These are phyloP conservation scores for Leptinotarsa texana DNA, from an alignment of 1,140 invertebrate genomes.

Conservation along the genomic window DNA sequence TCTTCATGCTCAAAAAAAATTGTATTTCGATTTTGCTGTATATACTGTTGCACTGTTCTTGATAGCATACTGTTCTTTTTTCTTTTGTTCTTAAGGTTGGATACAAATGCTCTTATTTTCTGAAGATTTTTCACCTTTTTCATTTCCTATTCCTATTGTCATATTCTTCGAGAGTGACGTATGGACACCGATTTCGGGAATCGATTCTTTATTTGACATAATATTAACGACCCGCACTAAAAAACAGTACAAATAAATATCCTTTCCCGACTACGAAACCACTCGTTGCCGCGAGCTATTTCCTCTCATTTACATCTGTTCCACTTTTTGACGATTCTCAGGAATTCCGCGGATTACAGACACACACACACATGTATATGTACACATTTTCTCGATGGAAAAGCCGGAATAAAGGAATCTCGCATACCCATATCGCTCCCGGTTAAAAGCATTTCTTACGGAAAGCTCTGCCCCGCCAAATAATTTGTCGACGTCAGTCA, in stretches of 20 bases:
- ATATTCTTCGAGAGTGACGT: too few relatives aligned
- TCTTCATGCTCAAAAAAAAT: too few relatives aligned
- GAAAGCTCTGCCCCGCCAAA: not conserved
- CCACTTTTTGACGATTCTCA: not conserved
- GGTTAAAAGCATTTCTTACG: slow-evolving; percentile 5
- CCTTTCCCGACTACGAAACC: not conserved
- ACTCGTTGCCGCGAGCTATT: not conserved
- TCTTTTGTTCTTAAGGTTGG: too few relatives aligned
- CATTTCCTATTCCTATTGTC: too few relatives aligned
- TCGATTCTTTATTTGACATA: too few relatives aligned
- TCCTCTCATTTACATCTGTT: slow-evolving; percentile 1
- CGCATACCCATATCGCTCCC: not conserved
- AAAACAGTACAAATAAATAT: not conserved
- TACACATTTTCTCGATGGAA: slow-evolving; percentile 1
- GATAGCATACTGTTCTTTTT: too few relatives aligned
- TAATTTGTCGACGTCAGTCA: slow-evolving; percentile 20
- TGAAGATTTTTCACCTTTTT: too few relatives aligned
- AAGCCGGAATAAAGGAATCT: not conserved
- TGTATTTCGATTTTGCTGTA: too few relatives aligned
- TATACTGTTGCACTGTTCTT: too few relatives aligned
- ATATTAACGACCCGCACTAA: not conserved
- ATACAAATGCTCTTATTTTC: too few relatives aligned
- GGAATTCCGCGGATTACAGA: slow-evolving; percentile 7
- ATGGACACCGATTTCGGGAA: too few relatives aligned
- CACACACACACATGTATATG: not conserved